Evolutionary conservation across 2,888 invertebrate genomes (phyloP).

Genomic region (Andrena marginata): DNA sequence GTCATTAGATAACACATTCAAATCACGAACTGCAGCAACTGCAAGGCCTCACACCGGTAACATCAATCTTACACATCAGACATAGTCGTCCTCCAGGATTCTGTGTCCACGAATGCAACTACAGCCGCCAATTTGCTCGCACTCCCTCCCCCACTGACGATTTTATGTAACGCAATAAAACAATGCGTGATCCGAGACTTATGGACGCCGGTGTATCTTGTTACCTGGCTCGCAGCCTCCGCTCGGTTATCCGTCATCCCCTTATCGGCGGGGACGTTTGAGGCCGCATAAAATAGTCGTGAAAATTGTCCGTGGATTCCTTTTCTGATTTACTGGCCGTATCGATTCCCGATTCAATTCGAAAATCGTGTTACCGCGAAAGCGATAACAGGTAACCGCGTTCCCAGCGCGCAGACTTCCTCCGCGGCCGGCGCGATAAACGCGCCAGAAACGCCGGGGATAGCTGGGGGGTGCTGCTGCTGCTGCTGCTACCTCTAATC

Average conservation of each 20-base stretch:
- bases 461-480: conserved; percentile 14
- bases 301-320: conserved; percentile 60
- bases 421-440: conserved; percentile 51
- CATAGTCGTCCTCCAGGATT: background rate
- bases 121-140: background rate
- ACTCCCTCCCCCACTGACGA: background rate
- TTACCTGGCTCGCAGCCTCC: conserved; percentile 3
- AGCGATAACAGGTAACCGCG: conserved; percentile 54
- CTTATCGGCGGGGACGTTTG: conserved; percentile 46
- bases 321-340: conserved; percentile 55
- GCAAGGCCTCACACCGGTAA: background rate
- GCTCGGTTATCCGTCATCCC: conserved; percentile 51
- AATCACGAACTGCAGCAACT: too few species aligned
- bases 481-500: conserved; percentile 63
- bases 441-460: conserved; percentile 39
- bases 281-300: conserved; percentile 59
- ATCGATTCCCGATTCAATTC: conserved; percentile 64
- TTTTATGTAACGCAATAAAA: conserved; percentile 5
- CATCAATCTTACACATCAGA: background rate
- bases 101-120: background rate
- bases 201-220: conserved; percentile 1
- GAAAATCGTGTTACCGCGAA: conserved; percentile 60
- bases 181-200: background rate
- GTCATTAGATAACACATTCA: too few species aligned
- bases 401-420: conserved; percentile 25